Percentiles rank a stretch among this genome's conserved stretches.
These are phyloP conservation scores for Pteropus alecto DNA, from an alignment of 2,113 vertebrate genomes.

Conservation along the genomic window DNA sequence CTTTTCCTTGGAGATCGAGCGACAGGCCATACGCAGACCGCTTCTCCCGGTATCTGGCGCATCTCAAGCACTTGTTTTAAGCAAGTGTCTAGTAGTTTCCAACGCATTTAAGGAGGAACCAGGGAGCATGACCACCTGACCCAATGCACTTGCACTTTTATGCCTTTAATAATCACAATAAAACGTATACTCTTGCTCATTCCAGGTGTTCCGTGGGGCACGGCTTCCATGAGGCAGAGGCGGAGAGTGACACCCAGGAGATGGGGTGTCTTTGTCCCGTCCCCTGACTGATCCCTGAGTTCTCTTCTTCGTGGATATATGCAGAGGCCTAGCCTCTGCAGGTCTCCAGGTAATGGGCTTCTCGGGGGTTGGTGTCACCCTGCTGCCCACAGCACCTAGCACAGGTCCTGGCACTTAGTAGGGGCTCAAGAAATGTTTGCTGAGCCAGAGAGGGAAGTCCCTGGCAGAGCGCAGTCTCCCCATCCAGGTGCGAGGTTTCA, in stretches of 20 bases:
- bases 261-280: not conserved
- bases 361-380: not conserved
- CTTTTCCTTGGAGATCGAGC: not conserved
- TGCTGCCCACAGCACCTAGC: not conserved
- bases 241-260: not conserved
- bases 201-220: not conserved
- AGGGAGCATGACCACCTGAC: not conserved
- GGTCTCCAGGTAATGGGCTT: not conserved
- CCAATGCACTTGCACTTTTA: not conserved
- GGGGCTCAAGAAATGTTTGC: not conserved
- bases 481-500: accelerated
- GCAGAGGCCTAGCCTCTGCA: not conserved
- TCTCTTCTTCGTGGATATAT: not conserved
- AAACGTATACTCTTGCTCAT: not conserved
- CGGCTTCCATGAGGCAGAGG: not conserved
- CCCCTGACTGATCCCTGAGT: not conserved
- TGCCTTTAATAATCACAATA: not conserved
- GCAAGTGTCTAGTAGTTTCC: not conserved
- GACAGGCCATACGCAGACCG: not conserved
- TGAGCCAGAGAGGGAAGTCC: not conserved
- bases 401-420: not conserved
- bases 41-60: not conserved
- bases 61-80: not conserved
- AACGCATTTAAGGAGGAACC: accelerated
- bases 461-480: no score